phyloP scores from a whole-genome alignment of 2,797 vertebrate species.

The Sebastes reedi region DNA sequence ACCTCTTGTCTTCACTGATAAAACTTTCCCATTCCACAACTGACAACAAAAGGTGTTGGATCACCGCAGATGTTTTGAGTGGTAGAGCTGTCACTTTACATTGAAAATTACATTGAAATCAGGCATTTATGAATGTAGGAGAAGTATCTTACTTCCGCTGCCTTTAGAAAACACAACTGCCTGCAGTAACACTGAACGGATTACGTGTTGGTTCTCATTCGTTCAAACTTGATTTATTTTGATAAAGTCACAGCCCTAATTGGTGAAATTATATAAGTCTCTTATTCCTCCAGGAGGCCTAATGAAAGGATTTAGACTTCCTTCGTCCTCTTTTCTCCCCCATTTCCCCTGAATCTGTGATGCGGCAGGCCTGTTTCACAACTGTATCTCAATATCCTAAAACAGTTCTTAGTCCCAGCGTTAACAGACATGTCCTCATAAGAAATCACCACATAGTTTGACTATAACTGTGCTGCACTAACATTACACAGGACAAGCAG shows the following conservation, averaged over 20 bases:
- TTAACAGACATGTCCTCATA: not conserved
- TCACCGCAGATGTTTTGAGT: not conserved
- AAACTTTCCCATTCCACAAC: not conserved
- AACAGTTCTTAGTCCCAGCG: not conserved
- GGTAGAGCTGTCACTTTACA: not conserved
- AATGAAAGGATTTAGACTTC: slow-evolving; percentile 46
- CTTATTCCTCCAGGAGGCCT: not conserved
- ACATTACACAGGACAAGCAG: not conserved
- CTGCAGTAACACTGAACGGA: not conserved
- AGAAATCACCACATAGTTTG: not conserved
- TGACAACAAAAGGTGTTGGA: slow-evolving; percentile 22
- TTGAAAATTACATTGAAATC: not conserved
- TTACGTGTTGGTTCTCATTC: not conserved
- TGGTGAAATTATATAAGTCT: not conserved
- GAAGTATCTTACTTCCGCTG: not conserved
- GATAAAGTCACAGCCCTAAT: not conserved
- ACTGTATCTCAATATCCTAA: not conserved
- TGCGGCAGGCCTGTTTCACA: slow-evolving; percentile 21
- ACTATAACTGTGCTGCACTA: not conserved
- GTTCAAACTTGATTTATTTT: not conserved
- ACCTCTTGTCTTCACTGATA: not conserved
- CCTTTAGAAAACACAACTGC: not conserved
- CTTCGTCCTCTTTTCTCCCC: not conserved
- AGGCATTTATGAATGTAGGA: not conserved
- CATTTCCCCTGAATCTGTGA: slow-evolving; percentile 1